Evolutionary conservation across 2,888 invertebrate genomes (phyloP).

Genomic region (Sicus ferrugineus): DNA sequence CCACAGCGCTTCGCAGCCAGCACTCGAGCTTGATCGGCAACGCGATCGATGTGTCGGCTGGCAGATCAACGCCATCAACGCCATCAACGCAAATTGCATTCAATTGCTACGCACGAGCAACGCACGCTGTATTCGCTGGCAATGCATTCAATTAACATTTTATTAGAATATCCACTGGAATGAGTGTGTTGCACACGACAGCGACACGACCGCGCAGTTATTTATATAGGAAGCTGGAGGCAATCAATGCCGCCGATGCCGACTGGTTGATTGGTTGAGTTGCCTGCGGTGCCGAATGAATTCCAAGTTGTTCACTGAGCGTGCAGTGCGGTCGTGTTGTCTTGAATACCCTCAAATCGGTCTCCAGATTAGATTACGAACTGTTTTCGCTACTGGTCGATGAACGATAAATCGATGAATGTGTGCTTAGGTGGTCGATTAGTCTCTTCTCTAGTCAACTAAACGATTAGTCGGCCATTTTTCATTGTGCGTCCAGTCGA

Average conservation of each 20-base stretch:
- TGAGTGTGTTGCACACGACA: conserved; percentile 31
- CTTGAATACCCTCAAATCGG: too few relatives aligned
- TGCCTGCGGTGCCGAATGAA: too few relatives aligned
- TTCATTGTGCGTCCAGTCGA: too few relatives aligned
- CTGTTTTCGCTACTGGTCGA: too few relatives aligned
- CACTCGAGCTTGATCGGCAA: neutral
- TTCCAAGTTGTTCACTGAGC: too few relatives aligned
- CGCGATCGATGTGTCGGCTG: neutral
- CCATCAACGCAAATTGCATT: conserved; percentile 23
- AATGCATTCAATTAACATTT: conserved; percentile 39
- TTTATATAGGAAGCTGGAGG: conserved; percentile 8
- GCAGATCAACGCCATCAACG: conserved; percentile 7
- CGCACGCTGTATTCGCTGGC: conserved; percentile 20
- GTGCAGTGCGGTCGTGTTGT: too few relatives aligned
- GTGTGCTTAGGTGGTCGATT: too few relatives aligned
- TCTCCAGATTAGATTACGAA: too few relatives aligned
- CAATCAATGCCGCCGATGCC: neutral
- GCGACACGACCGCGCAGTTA: conserved; percentile 41
- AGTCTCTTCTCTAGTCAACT: too few relatives aligned
- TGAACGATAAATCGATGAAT: too few relatives aligned
- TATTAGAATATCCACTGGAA: conserved; percentile 33
- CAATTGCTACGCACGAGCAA: conserved; percentile 27
- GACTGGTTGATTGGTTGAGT: neutral
- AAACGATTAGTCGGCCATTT: too few relatives aligned
- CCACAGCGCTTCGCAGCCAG: neutral